Percentiles rank a stretch among this genome's conserved stretches.
phyloP scores from a whole-genome alignment of 2,888 invertebrate species.

The Pyrgus malvae region DNA sequence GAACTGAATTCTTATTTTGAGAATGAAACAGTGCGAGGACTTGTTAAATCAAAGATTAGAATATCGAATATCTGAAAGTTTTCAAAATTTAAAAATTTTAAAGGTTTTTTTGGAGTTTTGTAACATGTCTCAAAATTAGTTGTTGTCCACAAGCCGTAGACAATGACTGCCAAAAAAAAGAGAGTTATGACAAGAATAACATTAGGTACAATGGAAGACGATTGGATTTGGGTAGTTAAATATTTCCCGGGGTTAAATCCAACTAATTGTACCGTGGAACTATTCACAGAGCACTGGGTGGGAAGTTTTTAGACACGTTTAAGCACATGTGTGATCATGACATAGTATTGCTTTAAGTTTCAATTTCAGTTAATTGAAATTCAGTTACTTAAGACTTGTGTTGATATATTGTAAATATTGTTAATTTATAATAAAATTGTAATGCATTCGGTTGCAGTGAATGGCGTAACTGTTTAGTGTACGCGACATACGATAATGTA shows the following conservation, averaged over 20 bases:
- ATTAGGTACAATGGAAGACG: too few species aligned
- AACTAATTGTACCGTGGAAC: not conserved
- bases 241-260: not conserved
- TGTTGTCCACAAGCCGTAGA: too few species aligned
- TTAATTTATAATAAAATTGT: conserved; percentile 64
- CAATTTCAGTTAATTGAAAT: conserved; percentile 48
- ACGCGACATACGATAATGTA: conserved; percentile 35
- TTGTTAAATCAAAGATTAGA: too few species aligned
- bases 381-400: conserved; percentile 47
- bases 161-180: too few species aligned
- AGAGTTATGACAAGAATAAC: too few species aligned
- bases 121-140: not conserved
- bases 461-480: conserved; percentile 43
- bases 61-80: too few species aligned
- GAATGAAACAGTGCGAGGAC: not conserved
- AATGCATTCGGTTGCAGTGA: conserved; percentile 55
- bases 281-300: conserved; percentile 9
- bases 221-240: not conserved
- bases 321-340: conserved; percentile 39
- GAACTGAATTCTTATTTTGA: not conserved
- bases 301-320: conserved; percentile 1
- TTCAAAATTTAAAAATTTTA: too few species aligned
- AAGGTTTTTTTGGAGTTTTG: too few species aligned
- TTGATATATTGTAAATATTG: conserved; percentile 61
- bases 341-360: conserved; percentile 47